Conservation (phyloP, 2,797 vertebrate species). For the Scomberomorus guttatus region DNA sequence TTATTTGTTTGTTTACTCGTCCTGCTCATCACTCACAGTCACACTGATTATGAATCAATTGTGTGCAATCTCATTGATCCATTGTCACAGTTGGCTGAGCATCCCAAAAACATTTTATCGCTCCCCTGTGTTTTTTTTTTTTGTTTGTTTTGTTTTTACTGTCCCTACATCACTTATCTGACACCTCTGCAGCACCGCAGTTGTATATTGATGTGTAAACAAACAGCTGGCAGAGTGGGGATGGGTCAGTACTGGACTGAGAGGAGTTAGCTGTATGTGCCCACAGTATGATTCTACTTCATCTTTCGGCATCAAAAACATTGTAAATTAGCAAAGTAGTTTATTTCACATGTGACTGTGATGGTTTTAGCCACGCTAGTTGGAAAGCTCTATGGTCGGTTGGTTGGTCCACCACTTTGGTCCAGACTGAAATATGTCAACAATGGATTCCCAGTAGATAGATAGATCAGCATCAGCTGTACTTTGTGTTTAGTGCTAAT, state of each 20-base stretch:
- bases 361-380: constrained; percentile 11
- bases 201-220: constrained; percentile 48
- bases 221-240: constrained; percentile 46
- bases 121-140: constrained; percentile 25
- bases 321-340: constrained; percentile 45
- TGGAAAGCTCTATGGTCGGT: background rate
- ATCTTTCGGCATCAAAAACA: constrained; percentile 36
- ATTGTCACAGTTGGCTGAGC: constrained; percentile 61
- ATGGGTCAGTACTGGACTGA: background rate
- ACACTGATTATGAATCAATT: constrained; percentile 73
- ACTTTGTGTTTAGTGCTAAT: background rate
- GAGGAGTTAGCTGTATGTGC: background rate
- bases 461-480: background rate
- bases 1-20: constrained; percentile 70
- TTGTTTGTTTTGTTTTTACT: constrained; percentile 29
- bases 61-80: constrained; percentile 70
- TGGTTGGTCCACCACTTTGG: no score
- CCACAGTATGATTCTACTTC: constrained; percentile 19
- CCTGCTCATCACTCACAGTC: constrained; percentile 67
- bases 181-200: constrained; percentile 31
- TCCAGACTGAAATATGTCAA: no score
- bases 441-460: background rate
- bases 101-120: constrained; percentile 62
- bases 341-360: constrained; percentile 51
- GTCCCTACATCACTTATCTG: constrained; percentile 49